Percentiles rank a stretch among this genome's conserved stretches.
Conservation (phyloP, 1,140 invertebrate species). For the Microplitis mediator region DNA sequence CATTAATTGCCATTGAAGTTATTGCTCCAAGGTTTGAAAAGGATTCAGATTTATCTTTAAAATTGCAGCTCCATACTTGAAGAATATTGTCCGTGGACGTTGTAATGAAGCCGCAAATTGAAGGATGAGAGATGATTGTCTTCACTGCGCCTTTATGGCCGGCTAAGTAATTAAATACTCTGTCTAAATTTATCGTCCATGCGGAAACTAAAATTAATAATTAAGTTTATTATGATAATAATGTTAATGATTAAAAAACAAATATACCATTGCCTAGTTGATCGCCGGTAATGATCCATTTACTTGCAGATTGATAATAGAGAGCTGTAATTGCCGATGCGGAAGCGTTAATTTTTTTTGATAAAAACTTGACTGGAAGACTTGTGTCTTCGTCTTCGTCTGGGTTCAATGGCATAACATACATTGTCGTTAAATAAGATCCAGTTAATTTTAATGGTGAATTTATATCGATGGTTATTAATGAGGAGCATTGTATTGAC, state of each 20-base stretch:
- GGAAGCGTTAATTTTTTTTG: slow-evolving; percentile 23
- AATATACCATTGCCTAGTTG: slow-evolving; percentile 34
- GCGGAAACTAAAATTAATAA: slow-evolving; percentile 24
- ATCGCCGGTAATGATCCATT: slow-evolving; percentile 42
- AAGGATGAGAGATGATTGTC: slow-evolving; percentile 32
- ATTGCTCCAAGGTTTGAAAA: slow-evolving; percentile 30
- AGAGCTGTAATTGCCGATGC: slow-evolving; percentile 34
- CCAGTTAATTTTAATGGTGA: slow-evolving; percentile 25
- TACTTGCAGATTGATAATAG: slow-evolving; percentile 28
- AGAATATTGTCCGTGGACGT: slow-evolving; percentile 24
- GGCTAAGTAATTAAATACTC: slow-evolving; percentile 25
- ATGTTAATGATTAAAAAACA: not conserved
- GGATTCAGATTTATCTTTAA: slow-evolving; percentile 26
- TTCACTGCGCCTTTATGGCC: slow-evolving; percentile 21
- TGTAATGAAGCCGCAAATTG: slow-evolving; percentile 41
- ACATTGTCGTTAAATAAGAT: slow-evolving; percentile 38
- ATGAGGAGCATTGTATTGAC: slow-evolving; percentile 28
- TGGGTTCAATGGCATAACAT: slow-evolving; percentile 31
- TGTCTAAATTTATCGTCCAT: slow-evolving; percentile 34
- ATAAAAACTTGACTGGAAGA: slow-evolving; percentile 24
- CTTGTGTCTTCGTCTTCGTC: slow-evolving; percentile 12
- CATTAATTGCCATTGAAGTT: slow-evolving; percentile 21
- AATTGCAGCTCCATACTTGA: slow-evolving; percentile 45
- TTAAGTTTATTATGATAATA: not conserved
- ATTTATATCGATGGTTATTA: slow-evolving; percentile 14